These are phyloP conservation scores for Agrilus cyanescens DNA, from an alignment of 2,888 invertebrate genomes.

Conservation along the genomic window DNA sequence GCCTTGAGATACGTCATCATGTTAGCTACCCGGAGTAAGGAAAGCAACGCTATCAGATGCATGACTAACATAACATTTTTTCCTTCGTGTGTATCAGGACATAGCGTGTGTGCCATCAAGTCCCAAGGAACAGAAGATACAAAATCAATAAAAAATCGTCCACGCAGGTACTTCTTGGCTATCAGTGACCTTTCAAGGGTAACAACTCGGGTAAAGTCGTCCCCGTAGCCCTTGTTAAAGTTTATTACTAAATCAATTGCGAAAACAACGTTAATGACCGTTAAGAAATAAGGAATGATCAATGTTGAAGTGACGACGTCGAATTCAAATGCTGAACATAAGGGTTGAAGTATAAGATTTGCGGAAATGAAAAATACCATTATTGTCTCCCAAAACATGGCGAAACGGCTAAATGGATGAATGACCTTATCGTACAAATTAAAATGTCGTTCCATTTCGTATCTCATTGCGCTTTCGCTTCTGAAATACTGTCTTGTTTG, in stretches of 20 bases:
- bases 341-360: constrained; percentile 15
- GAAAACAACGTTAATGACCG: constrained; percentile 20
- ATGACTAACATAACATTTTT: too few relatives aligned
- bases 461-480: constrained; percentile 24
- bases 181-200: constrained; percentile 27
- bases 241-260: constrained; percentile 26
- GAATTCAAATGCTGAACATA: constrained; percentile 4
- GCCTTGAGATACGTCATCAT: constrained; percentile 1
- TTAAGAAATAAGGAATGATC: not conserved
- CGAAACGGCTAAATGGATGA: constrained; percentile 33
- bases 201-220: constrained; percentile 26
- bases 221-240: constrained; percentile 33
- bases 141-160: not conserved
- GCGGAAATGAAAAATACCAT: constrained; percentile 11
- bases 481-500: constrained; percentile 17
- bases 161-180: constrained; percentile 14
- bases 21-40: constrained; percentile 4
- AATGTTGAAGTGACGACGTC: not conserved
- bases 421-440: constrained; percentile 21
- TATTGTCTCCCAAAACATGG: constrained; percentile 14
- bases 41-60: not conserved
- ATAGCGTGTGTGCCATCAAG: too few relatives aligned
- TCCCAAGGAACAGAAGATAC: not conserved
- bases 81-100: too few relatives aligned
- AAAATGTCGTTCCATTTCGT: constrained; percentile 27